Evolutionary conservation across 23 tunicate genomes (phyloP).

Genomic region (Halocynthia roretzi): DNA sequence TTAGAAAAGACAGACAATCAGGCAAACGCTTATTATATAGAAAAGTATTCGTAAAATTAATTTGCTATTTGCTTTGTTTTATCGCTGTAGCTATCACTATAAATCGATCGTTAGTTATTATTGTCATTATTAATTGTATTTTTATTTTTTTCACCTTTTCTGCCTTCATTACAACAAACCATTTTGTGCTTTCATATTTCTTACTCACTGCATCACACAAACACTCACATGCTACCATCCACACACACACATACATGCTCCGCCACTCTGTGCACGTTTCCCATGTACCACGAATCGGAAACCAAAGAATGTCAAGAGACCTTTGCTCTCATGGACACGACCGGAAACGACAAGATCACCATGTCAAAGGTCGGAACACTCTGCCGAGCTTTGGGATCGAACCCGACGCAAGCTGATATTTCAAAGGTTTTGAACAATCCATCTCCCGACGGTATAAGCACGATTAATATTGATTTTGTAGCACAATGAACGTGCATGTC

Average conservation of each 20-base stretch:
- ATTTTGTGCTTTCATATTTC: neutral
- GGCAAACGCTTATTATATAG: no score
- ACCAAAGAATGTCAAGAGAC: conserved; percentile 56
- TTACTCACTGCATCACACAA: no score
- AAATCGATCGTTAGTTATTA: no score
- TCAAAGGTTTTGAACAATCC: conserved; percentile 92
- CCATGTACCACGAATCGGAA: conserved; percentile 37
- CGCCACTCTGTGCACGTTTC: conserved; percentile 26
- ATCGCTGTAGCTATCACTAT: no score
- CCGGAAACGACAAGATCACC: conserved; percentile 86
- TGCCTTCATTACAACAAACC: neutral
- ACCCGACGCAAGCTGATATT: conserved; percentile 94
- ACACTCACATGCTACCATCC: neutral
- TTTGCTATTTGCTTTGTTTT: no score
- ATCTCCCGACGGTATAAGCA: conserved; percentile 61
- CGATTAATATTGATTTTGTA: no score
- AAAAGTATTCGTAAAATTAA: no score
- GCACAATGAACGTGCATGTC: no score
- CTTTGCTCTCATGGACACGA: conserved; percentile 87
- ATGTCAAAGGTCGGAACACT: conserved; percentile 85
- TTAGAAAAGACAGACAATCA: no score
- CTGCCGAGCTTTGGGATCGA: conserved; percentile 93
- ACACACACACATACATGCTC: neutral
- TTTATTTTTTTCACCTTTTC: neutral
- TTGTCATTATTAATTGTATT: no score